phyloP scores from a whole-genome alignment of 2,113 vertebrate species.

The Myiozetetes cayanensis region DNA sequence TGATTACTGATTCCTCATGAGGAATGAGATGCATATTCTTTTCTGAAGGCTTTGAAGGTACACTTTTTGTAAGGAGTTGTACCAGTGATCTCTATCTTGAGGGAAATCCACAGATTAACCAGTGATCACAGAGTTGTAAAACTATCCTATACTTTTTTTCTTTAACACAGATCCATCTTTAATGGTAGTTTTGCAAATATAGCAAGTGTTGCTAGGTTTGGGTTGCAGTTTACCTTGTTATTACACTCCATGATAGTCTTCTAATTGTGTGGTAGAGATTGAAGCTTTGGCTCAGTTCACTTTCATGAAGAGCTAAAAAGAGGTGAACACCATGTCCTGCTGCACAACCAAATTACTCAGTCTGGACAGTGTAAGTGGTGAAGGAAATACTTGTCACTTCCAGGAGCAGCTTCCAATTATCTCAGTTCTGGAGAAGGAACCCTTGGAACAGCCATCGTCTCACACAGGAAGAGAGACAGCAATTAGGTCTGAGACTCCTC shows the following conservation, averaged over 20 bases:
- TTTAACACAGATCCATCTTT: neutral
- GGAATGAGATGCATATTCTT: neutral
- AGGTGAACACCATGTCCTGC: neutral
- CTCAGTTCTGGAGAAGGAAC: neutral
- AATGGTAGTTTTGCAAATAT: neutral
- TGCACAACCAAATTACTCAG: neutral
- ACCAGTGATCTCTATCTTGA: neutral
- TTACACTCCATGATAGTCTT: neutral
- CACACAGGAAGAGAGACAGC: neutral
- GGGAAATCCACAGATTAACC: neutral
- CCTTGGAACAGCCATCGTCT: neutral
- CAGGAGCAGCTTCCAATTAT: neutral
- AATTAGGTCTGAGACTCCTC: neutral
- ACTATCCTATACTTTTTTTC: neutral
- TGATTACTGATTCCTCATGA: neutral
- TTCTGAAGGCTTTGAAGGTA: neutral
- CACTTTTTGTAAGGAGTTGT: neutral
- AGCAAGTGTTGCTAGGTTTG: neutral
- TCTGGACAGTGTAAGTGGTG: neutral
- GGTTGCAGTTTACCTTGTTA: neutral
- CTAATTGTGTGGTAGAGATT: neutral
- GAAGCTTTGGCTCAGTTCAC: neutral
- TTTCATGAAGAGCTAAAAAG: conserved; percentile 3
- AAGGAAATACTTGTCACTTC: conserved; percentile 28
- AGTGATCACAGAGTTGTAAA: neutral